Percentiles rank a stretch among this genome's conserved stretches.
Evolutionary conservation across 1,140 invertebrate species (phyloP).

Genomic region (Venturia canescens): DNA sequence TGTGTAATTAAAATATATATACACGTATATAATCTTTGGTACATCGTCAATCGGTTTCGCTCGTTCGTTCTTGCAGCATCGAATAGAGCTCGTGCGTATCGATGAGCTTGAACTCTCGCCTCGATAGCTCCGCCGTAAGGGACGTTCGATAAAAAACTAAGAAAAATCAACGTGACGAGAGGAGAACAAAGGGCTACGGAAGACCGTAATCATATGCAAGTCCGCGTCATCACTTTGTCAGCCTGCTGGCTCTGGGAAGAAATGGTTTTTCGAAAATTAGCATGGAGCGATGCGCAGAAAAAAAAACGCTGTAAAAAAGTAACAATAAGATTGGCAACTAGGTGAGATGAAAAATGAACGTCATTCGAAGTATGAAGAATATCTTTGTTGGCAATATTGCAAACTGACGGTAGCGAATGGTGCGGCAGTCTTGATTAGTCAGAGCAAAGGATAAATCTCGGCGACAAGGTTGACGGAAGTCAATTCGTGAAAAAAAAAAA

Average conservation of each 20-base stretch:
- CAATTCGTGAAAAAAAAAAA: not conserved
- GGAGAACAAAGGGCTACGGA: not conserved
- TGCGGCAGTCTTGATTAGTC: slow-evolving; percentile 58
- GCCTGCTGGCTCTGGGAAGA: not conserved
- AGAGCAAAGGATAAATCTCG: slow-evolving; percentile 46
- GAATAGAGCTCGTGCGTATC: slow-evolving; percentile 17
- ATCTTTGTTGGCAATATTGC: slow-evolving; percentile 6
- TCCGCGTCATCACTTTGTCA: not conserved
- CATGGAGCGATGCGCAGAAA: no score
- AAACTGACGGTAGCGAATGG: not conserved
- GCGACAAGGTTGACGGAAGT: slow-evolving; percentile 16
- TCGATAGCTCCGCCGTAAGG: not conserved
- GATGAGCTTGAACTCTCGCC: slow-evolving; percentile 14
- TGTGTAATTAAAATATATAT: no score
- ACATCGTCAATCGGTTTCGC: slow-evolving; percentile 47
- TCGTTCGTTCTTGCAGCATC: slow-evolving; percentile 21
- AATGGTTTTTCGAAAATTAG: not conserved
- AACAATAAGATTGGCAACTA: not conserved
- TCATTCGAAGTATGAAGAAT: not conserved
- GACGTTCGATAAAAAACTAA: slow-evolving; percentile 4
- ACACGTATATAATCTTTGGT: slow-evolving; percentile 57
- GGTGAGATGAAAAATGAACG: not conserved
- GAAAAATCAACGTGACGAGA: not conserved
- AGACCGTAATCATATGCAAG: slow-evolving; percentile 23
- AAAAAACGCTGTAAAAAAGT: not conserved